Evolutionary conservation across 2,797 vertebrate genomes (phyloP), one percentile per base, ranked within the genome.

Genomic region (Streptopelia turtur): DNA sequence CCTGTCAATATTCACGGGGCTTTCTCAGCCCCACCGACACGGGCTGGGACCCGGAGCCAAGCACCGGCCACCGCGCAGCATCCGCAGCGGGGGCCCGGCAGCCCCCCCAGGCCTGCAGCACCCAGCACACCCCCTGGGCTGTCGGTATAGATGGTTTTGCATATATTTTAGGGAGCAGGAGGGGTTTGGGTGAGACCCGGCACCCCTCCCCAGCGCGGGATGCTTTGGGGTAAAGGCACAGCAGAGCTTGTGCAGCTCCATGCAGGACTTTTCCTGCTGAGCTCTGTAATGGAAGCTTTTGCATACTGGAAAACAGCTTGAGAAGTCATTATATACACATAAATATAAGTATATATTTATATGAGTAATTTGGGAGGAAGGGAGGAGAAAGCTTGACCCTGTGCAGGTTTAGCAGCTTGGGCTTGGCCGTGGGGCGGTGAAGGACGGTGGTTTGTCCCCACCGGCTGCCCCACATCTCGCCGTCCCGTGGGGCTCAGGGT

Each of bases 171-270:
- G 47, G 41, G 55, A 52, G 17, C 2, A 0, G 27, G 66, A 37
- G 20, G 50, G n/a, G 2, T 65, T 23, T 16, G 56, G 65, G 50
- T 21, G 31, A 6, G 31, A 21, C 10, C 22, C 22, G 30, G 4
- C 16, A 14, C 4, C 52, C 35, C 9, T 11, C 16, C 23, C 7
- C 76, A 55, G 25, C 56, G n/a, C 50, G 2, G 65, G 33, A 20
- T 6, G 35, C 71, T 13, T 9, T 3, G 0, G 0, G 3, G 45
- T 0, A 30, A 8, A 3, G 65, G 11, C 0, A 30, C 41, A 12
- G 55, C 37, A 4, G 53, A 13, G 65, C 27, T 64, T 16, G 37
- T 3, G 53, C 65, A 39, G 87, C 59, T 57, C 63, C 24, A 0
- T 2, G 37, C 3, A 1, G 1, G 22, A 2, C n/a, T 16, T 28